Base-by-base conservation (phyloP, 2,888 invertebrate species). In the Lycaena phlaeas region DNA sequence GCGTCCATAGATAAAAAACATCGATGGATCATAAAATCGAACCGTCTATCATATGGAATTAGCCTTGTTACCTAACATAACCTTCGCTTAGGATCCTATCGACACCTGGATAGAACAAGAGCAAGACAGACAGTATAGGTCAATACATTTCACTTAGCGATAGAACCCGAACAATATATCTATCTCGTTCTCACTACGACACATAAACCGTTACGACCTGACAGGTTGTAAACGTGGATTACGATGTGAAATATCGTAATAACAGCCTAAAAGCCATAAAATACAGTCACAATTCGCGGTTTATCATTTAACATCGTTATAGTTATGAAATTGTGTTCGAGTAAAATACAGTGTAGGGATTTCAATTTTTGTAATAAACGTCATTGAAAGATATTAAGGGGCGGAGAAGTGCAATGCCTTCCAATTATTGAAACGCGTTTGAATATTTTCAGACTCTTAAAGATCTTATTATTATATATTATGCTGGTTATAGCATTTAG, bases 311-410 rank as follows among this genome's bases (percentile, higher is more conserved):
- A 18, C 3, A 18, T 18, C 4, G 18, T 18, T 18, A 29, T 29
- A 14, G 15, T n/a, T 1, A 15, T 30, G 10, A 17, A 30, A 5
- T 31, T 31, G 6, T 6, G 18, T 17, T 12, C 27, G 14, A 7
- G 12, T 3, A 6, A 18, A 18, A 18, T 18, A 18, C 17, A 11
- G 17, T 30, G 15, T 2, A 15, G 15, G 17, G 6, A 10, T 17
- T 17, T 18, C 18, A 18, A 34, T 34, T 34, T 11, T 18, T 12
- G 9, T 34, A 14, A 34, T 34, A 22, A 34, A 34, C 12, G 34
- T 34, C 11, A 18, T 34, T 22, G 22, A 34, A 22, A 11, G 18
- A 18, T 18, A 34, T 34, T 4, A 22, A 22, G 22, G 6, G 22
- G 5, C 22, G 9, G 22, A 22, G 5, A n/a, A n/a, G n/a, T n/a